These are phyloP conservation scores for Palythoa caribaeorum DNA, from an alignment of 92 coral and sea anemone species.

Conservation along the genomic window DNA sequence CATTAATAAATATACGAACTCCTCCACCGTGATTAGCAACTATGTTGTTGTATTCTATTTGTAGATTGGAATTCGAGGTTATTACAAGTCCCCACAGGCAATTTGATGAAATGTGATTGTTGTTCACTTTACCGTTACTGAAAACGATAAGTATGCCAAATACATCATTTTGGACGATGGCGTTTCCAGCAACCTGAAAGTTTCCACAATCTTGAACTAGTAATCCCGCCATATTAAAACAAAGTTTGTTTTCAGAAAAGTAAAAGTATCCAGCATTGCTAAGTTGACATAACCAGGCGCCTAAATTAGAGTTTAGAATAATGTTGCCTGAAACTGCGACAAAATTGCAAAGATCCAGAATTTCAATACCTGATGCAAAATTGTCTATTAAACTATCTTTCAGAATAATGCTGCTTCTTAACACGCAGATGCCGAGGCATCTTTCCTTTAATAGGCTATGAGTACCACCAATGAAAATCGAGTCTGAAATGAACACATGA, in stretches of 20 bases:
- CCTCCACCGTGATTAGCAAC: constrained; percentile 4
- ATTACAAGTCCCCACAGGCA: constrained; percentile 12
- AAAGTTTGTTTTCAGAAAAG: neutral
- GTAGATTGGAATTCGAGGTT: neutral
- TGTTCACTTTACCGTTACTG: neutral
- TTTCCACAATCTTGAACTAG: neutral
- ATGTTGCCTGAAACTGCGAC: neutral
- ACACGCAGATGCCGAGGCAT: neutral
- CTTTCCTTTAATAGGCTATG: no score
- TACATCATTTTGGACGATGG: neutral
- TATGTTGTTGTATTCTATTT: neutral
- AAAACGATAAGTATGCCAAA: neutral
- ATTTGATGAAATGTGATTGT: constrained; percentile 9
- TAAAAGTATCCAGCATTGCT: neutral
- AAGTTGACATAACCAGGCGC: neutral
- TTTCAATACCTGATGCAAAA: neutral
- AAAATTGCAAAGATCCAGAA: neutral
- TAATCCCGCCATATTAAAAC: neutral
- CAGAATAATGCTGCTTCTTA: neutral
- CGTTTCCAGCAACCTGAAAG: neutral
- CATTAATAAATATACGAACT: constrained; percentile 17
- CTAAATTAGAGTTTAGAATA: neutral
- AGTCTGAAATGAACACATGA: neutral
- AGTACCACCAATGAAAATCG: neutral
- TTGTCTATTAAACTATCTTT: neutral